These are phyloP conservation scores for Lasaia peninsularis DNA, from an alignment of 1,140 invertebrate species.

Conservation along the genomic window DNA sequence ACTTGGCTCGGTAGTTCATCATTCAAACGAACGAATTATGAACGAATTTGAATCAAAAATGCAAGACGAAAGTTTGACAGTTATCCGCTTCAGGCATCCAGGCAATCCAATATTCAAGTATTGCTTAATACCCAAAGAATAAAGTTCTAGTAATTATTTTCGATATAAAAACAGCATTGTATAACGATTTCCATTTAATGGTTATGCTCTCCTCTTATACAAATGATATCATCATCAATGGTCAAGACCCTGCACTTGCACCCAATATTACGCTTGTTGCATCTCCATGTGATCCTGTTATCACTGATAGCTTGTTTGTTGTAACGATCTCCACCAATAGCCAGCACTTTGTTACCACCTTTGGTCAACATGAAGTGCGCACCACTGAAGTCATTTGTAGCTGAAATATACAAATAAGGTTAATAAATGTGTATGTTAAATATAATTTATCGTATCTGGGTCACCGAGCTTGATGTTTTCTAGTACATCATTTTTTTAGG, in stretches of 20 bases:
- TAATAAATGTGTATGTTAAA: neutral
- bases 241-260: neutral
- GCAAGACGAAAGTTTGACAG: too few relatives aligned
- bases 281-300: neutral
- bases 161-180: too few relatives aligned
- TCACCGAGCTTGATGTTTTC: too few relatives aligned
- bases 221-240: neutral
- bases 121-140: too few relatives aligned
- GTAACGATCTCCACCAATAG: conserved; percentile 4
- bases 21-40: too few relatives aligned
- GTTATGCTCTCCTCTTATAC: neutral
- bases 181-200: neutral
- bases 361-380: neutral
- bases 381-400: neutral
- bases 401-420: neutral
- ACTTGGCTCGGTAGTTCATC: too few relatives aligned
- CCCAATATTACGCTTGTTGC: neutral
- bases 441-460: neutral
- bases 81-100: too few relatives aligned
- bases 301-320: neutral
- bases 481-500: too few relatives aligned
- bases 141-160: too few relatives aligned
- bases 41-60: too few relatives aligned
- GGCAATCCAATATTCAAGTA: too few relatives aligned
- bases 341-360: conserved; percentile 10